Percentiles rank a stretch among this genome's conserved stretches.
These are phyloP conservation scores for Aurelia coerulea DNA, from an alignment of 30 jellyfish, hydroid and myxozoan species.

Conservation along the genomic window DNA sequence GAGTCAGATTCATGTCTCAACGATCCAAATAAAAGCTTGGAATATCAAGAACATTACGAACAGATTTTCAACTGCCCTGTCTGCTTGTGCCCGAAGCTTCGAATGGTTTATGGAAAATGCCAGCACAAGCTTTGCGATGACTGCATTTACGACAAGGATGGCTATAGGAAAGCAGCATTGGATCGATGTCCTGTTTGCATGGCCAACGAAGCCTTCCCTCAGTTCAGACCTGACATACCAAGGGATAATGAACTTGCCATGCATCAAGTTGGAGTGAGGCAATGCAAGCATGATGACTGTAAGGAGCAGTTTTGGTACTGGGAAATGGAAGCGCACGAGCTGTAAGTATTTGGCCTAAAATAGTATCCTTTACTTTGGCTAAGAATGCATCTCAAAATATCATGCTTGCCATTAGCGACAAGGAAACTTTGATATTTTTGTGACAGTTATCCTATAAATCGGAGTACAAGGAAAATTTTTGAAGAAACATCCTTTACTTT, in stretches of 20 bases:
- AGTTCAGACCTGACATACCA: conserved; percentile 4
- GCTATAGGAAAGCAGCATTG: background rate
- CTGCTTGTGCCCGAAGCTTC: conserved; percentile 9
- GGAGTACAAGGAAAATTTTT: too few relatives aligned
- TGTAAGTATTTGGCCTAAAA: background rate
- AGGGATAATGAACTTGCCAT: conserved; percentile 1
- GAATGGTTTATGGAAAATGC: conserved; percentile 23
- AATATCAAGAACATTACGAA: conserved; percentile 3
- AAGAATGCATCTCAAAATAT: too few relatives aligned
- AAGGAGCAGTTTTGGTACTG: conserved; percentile 11
- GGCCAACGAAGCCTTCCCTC: background rate
- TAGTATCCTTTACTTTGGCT: too few relatives aligned
- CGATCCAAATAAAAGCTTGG: background rate
- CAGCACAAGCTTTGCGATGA: conserved; percentile 28
- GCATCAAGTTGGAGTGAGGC: conserved; percentile 3
- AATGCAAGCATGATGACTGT: background rate
- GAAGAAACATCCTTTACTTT: too few relatives aligned
- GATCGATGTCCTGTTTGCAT: conserved; percentile 12
- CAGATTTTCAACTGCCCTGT: conserved; percentile 13
- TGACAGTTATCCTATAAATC: too few relatives aligned
- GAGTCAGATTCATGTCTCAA: too few relatives aligned
- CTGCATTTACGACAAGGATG: conserved; percentile 24
- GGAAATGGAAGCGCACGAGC: conserved; percentile 1
- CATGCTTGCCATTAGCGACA: too few relatives aligned
- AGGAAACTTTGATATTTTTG: too few relatives aligned